These are phyloP conservation scores for Crotalus tigris DNA, from an alignment of 2,113 vertebrate species.

Conservation along the genomic window DNA sequence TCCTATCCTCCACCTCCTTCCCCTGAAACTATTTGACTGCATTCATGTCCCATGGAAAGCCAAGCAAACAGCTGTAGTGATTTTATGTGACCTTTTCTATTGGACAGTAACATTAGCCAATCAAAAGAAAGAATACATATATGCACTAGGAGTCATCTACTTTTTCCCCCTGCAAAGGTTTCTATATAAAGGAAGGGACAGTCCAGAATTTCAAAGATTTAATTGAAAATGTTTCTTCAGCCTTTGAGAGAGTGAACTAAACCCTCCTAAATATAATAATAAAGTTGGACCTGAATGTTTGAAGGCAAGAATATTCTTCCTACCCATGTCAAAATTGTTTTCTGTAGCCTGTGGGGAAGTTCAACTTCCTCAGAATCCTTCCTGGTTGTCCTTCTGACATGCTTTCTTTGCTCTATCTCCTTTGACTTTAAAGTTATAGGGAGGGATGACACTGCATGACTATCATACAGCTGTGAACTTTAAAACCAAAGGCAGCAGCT, in stretches of 20 bases:
- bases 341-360: slow-evolving; percentile 14
- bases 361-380: not conserved
- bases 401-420: not conserved
- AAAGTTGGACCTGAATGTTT: not conserved
- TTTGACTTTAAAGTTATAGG: slow-evolving; percentile 12
- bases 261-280: not conserved
- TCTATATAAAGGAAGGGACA: not conserved
- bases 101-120: not conserved
- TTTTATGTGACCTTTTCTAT: not conserved
- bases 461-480: not conserved
- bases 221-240: not conserved
- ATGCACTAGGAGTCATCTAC: not conserved
- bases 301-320: not conserved
- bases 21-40: not conserved
- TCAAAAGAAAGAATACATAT: not conserved
- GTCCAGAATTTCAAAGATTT: not conserved
- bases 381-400: not conserved
- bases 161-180: not conserved
- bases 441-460: not conserved
- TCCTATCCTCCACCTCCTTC: not conserved
- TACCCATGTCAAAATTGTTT: not conserved
- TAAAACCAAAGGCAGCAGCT: slow-evolving; percentile 12
- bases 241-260: not conserved
- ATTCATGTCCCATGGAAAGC: not conserved
- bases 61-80: not conserved